Base-by-base conservation (phyloP, 2,113 vertebrate species). In the Brachypodius melanocephalos region DNA sequence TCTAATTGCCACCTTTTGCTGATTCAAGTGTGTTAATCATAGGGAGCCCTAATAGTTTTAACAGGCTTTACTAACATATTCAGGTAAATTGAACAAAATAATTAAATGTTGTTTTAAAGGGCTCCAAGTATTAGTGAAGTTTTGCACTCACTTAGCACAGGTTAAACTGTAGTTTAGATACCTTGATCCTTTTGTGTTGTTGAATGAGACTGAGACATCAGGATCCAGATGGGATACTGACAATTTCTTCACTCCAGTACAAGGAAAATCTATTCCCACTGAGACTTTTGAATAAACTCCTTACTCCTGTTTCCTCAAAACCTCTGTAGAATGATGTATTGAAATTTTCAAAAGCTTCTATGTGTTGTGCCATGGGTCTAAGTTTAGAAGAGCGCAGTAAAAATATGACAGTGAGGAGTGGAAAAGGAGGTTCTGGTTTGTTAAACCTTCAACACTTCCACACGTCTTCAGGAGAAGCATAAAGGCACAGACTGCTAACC, bases 51-150 rank as follows among this genome's bases (percentile, higher is more conserved):
- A 97, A 97, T 94, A 96, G 83, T 96, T 97, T 95, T 97, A 97
- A 94, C 94, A 97, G 95, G 89, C 58, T 97, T 97, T 97, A 88
- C 84, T 97, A 97, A 98, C 97, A 83, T 93, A 97, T 97, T 97
- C 93, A 97, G 95, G 94, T 96, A 97, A 98, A 98, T 98, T 95
- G 94, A 98, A 95, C 76, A 98, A 97, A 98, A 97, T 97, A 96
- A 98, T 98, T 97, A 97, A 97, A 97, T 95, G 93, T 97, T 98
- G 92, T 97, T 98, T 97, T 98, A 93, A 98, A 97, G 69, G 97
- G 57, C 84, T 98, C 86, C 82, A 95, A 92, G 88, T 98, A 96
- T 95, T 98, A 98, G 97, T 95, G 90, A 96, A 97, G 96, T 95
- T 98, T 97, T 97, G 79, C 89, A 97, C 32, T 87, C 86, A 55